Percentiles rank a stretch among this genome's conserved stretches.
Evolutionary conservation across 2,888 invertebrate genomes (phyloP).

Genomic region (Dorcus hopei): DNA sequence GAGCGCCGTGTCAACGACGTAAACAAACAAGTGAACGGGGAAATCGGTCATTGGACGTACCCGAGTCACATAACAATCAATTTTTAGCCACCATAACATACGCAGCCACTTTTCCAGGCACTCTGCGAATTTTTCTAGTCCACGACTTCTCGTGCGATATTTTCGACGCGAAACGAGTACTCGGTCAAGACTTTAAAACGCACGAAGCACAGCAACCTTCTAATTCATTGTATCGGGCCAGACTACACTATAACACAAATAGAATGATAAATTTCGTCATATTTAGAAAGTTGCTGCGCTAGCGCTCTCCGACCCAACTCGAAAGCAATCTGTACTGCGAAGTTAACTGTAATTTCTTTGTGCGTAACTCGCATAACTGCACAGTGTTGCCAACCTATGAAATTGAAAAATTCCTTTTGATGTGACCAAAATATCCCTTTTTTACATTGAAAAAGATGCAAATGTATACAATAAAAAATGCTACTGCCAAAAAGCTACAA

Average conservation of each 20-base stretch:
- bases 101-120: constrained; percentile 9
- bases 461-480: too few species aligned
- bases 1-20: not conserved
- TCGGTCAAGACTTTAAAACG: constrained; percentile 7
- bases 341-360: too few species aligned
- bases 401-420: too few species aligned
- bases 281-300: constrained; percentile 13
- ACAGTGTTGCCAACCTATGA: too few species aligned
- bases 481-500: too few species aligned
- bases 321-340: too few species aligned
- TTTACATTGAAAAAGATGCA: too few species aligned
- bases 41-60: constrained; percentile 12
- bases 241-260: constrained; percentile 15
- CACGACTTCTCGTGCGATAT: not conserved
- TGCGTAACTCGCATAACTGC: too few species aligned
- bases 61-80: constrained; percentile 20
- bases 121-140: not conserved
- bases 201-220: constrained; percentile 9
- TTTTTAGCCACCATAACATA: constrained; percentile 18
- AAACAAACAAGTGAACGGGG: not conserved
- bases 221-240: constrained; percentile 13
- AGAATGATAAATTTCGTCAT: constrained; percentile 15
- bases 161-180: not conserved
- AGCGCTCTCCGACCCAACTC: too few species aligned
- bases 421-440: too few species aligned